Evolutionary conservation across 1,140 invertebrate genomes (phyloP).

Genomic region (Bombus sibiricus): DNA sequence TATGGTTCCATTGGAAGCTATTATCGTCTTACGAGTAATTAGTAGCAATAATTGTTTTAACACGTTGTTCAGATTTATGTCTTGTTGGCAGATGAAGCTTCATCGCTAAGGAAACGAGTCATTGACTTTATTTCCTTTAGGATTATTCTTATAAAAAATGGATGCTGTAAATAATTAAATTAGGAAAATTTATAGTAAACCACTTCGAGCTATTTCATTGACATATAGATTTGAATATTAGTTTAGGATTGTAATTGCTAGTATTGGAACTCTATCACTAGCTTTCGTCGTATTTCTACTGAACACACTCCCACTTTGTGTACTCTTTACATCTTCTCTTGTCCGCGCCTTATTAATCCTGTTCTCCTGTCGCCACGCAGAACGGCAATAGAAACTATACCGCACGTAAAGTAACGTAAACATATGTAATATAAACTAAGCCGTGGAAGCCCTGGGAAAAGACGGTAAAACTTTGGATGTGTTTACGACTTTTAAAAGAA

Average conservation of each 20-base stretch:
- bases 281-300: background rate
- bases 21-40: conserved; percentile 50
- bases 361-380: conserved; percentile 35
- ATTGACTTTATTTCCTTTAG: background rate
- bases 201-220: background rate
- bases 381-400: conserved; percentile 41
- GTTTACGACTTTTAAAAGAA: conserved; percentile 45
- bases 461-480: conserved; percentile 8
- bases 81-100: background rate
- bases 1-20: conserved; percentile 34
- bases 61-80: conserved; percentile 41
- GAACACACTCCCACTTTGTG: conserved; percentile 12
- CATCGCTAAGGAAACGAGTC: background rate
- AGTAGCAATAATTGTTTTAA: conserved; percentile 51
- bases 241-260: background rate
- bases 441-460: conserved; percentile 65
- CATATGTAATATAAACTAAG: conserved; percentile 60
- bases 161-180: background rate
- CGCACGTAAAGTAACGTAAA: conserved; percentile 71
- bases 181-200: background rate
- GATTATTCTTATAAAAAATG: too few relatives aligned
- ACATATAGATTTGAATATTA: background rate
- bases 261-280: conserved; percentile 8
- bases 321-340: conserved; percentile 34
- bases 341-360: conserved; percentile 53